Base-by-base conservation (phyloP, 2,888 invertebrate genomes). In the Nomada flava region DNA sequence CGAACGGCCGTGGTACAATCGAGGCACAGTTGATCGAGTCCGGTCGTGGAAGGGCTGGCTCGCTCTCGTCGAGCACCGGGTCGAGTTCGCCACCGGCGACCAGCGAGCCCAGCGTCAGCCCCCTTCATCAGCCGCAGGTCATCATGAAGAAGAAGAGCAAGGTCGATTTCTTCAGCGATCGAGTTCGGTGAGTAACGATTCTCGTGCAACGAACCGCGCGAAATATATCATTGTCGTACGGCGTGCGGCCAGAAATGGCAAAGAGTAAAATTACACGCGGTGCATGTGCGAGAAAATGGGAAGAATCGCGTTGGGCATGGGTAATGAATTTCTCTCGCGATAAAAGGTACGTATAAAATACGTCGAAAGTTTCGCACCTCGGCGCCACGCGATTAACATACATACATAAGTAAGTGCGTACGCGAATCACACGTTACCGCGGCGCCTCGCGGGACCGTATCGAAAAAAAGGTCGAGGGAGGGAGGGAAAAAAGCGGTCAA, bases 11-110 rank as follows among this genome's bases (percentile, higher is more conserved):
- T n/a, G 86, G 86, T 73, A 85, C 84, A 72, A 89, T 84, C 89
- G 92, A 93, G 72, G 73, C 88, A 4, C 92, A 93, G 89, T 90
- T 91, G 82, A 92, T 94, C 82, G 93, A 93, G 26, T 87, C 91
- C 26, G 89, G 91, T 42, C 95, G 97, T 15, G 94, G 96, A 47
- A 95, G 97, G 62, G 96, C 97, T 72, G 97, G 97, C 88, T 97
- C 97, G 88, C 93, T 97, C 36, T 97, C 97, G 15, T 97, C 97
- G 85, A 97, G 96, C 88, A 95, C 96, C 81, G 97, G 96, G 44
- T 97, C 97, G 57, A 97, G 97, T 81, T 97, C 97, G 7, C 97
- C 97, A 78, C 97, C 97, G 52, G 96, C 96, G n/a, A 96, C 96
- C 42, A 97, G 97, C 89, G 97, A 96, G 86, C 96, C 96, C 23